A percentile compares a stretch with the other conserved stretches of the same genome.
Conservation (phyloP, 2,888 invertebrate species). For the Apoderus coryli region DNA sequence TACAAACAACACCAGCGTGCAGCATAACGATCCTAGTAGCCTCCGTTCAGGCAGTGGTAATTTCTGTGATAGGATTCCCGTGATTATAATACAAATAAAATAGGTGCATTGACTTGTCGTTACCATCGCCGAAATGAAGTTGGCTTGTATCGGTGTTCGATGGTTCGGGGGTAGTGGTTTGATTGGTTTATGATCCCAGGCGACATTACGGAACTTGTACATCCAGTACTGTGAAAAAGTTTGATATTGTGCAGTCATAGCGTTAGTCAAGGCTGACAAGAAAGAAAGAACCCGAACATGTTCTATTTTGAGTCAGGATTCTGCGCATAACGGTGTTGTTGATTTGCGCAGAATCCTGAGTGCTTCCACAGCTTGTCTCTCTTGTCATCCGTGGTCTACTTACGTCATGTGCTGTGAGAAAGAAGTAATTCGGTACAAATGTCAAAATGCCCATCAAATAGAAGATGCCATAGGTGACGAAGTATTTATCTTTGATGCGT, state of each 20-base stretch:
- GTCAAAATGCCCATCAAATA: slow-evolving; percentile 20
- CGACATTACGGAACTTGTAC: slow-evolving; percentile 17
- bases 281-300: no score
- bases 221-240: slow-evolving; percentile 22
- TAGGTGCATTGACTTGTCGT: no score
- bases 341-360: no score
- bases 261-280: no score
- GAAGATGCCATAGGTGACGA: slow-evolving; percentile 19
- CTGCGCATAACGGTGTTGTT: slow-evolving; percentile 1
- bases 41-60: slow-evolving; percentile 17
- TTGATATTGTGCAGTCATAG: no score
- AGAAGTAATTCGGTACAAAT: slow-evolving; percentile 18
- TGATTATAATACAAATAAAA: not conserved
- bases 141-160: slow-evolving; percentile 16
- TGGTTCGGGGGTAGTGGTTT: slow-evolving; percentile 10
- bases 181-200: not conserved
- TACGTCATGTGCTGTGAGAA: slow-evolving; percentile 19
- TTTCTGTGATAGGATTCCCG: slow-evolving; percentile 7
- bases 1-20: slow-evolving; percentile 16
- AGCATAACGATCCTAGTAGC: slow-evolving; percentile 14
- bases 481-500: slow-evolving; percentile 17
- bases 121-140: slow-evolving; percentile 15
- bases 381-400: slow-evolving; percentile 11
- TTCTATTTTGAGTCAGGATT: no score
- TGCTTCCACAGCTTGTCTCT: no score